Percentiles rank a stretch among this genome's conserved stretches.
Conservation (phyloP, 2,888 invertebrate genomes). For the Tethea ocularis region DNA sequence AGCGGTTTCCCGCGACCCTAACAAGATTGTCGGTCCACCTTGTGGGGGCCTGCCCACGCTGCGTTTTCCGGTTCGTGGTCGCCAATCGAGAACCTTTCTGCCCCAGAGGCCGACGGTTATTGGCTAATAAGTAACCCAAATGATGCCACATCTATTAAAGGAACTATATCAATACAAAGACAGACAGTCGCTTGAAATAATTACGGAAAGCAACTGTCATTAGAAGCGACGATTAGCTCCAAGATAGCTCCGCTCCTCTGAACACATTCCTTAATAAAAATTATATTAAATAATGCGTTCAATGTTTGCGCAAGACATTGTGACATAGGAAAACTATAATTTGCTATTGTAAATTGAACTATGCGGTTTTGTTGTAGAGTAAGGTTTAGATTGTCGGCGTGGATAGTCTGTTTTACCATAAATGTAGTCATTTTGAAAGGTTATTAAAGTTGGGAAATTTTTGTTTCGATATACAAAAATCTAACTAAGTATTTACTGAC, state of each 20-base stretch:
- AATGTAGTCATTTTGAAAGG: neutral
- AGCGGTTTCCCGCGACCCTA: too few relatives aligned
- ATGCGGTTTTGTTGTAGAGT: neutral
- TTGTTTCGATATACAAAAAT: neutral
- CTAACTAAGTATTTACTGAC: too few relatives aligned
- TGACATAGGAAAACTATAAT: neutral
- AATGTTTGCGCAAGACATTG: conserved; percentile 24
- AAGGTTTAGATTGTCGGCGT: neutral
- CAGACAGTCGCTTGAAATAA: conserved; percentile 72
- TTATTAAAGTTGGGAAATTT: neutral
- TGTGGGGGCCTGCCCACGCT: too few relatives aligned
- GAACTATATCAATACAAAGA: conserved; percentile 31
- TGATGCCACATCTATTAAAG: conserved; percentile 41
- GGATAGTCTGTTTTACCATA: neutral
- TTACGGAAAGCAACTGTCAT: conserved; percentile 76
- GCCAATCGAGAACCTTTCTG: too few relatives aligned
- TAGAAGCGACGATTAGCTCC: conserved; percentile 76
- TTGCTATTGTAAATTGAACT: conserved; percentile 1
- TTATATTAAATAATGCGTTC: conserved; percentile 74
- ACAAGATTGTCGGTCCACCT: too few relatives aligned
- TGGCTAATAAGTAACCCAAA: neutral
- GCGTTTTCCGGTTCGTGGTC: too few relatives aligned
- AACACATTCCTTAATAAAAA: conserved; percentile 77
- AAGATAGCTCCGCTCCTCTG: conserved; percentile 76
- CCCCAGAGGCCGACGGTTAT: too few relatives aligned